Base-by-base conservation (phyloP, 2,113 vertebrate species). In the Mustela lutreola region DNA sequence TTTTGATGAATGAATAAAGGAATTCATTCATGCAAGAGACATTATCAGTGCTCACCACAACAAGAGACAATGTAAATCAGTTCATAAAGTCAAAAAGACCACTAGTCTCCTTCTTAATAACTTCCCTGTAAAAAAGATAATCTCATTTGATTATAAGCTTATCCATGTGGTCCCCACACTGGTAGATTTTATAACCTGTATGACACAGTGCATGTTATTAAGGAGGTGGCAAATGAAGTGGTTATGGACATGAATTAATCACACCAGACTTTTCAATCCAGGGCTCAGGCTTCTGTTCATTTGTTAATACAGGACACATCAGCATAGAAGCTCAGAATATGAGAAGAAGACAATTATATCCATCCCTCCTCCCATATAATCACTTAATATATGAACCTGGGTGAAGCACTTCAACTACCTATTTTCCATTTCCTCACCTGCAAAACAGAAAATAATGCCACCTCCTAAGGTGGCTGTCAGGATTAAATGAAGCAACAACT, bases 381-480 rank as follows among this genome's bases (percentile, higher is more conserved):
- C 53, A 73, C 14, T 36, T 62, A 65, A 7, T 90, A 7, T 11
- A 70, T 26, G 60, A 96, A 88, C 70, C 53, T 62, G 42, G 56
- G n/a, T 45, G 7, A 85, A 65, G 73, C 31, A 90, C 33, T 80
- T 58, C 39, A 80, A 89, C 39, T 67, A 21, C 42, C 53, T 31
- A 45, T 56, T 21, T 33, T 89, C 73, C 31, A 48, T 73, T 83
- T 94, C 60, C 60, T 89, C 14, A n/a, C 42, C 36, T 75, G 36
- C 24, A 48, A 94, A 67, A 92, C 11, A 96, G 33, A 93, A 79
- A 79, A 93, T 3, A 84, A 63, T 63, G 67, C 31, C 28, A 78
- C 28, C 33, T 79, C 78, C 80, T 70, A 82, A 33, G 2, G 67
- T 1, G 63, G 80, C 22, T 42, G 36, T 89, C 56, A 65, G n/a